Conservation (phyloP, 2,113 vertebrate species). For the Todiramphus chloris region DNA sequence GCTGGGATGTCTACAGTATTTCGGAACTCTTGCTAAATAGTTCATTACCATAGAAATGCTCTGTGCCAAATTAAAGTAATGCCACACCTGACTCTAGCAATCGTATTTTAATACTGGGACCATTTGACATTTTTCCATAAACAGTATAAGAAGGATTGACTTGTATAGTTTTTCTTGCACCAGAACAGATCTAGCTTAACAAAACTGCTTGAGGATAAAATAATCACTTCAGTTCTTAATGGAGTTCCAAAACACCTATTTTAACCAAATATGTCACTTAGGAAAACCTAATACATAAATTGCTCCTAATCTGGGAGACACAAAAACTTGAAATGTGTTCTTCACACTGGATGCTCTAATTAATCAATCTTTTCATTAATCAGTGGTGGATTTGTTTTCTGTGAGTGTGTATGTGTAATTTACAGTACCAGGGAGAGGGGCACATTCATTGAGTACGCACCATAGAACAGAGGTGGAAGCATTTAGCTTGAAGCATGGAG, state of each 20-base stretch:
- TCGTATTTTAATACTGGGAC: background rate
- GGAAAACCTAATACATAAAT: background rate
- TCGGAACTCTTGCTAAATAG: background rate
- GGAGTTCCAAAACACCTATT: background rate
- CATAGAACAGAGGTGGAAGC: background rate
- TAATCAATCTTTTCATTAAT: background rate
- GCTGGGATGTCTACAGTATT: background rate
- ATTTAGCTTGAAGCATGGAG: background rate
- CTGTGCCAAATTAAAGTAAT: background rate
- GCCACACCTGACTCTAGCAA: background rate
- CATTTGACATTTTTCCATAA: background rate
- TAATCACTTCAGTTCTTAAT: background rate
- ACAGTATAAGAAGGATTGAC: background rate
- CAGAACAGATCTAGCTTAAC: background rate
- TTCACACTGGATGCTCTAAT: background rate
- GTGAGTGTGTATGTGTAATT: background rate
- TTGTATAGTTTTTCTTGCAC: background rate
- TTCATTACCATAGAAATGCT: background rate
- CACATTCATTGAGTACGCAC: background rate
- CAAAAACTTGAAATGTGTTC: background rate
- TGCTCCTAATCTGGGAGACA: background rate
- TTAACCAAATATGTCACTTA: background rate
- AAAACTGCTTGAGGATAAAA: background rate
- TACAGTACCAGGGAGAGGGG: background rate
- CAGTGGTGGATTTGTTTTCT: accelerated